A percentile compares a stretch with the other conserved stretches of the same genome.
phyloP scores from a whole-genome alignment of 2,888 invertebrate genomes.

The Andricus curvator region DNA sequence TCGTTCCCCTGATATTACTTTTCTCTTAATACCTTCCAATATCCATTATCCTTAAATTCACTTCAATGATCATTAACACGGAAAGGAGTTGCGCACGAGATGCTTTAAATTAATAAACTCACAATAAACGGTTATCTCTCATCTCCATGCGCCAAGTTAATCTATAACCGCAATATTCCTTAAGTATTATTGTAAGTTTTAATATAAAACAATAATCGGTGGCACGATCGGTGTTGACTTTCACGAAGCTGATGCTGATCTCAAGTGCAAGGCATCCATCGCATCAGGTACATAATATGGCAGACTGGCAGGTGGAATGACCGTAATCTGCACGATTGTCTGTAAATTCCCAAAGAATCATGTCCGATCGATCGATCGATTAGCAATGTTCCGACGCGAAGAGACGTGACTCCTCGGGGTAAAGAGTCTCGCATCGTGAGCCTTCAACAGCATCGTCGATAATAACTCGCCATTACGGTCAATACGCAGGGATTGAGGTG shows the following conservation, averaged over 20 bases:
- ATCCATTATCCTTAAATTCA: too few species aligned
- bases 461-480: constrained; percentile 46
- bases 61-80: too few species aligned
- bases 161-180: background rate
- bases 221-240: constrained; percentile 31
- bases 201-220: constrained; percentile 31
- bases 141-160: background rate
- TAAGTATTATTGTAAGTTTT: background rate
- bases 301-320: constrained; percentile 30
- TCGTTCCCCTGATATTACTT: too few species aligned
- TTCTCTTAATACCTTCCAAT: too few species aligned
- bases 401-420: constrained; percentile 51
- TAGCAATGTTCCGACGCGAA: constrained; percentile 53
- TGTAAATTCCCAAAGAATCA: constrained; percentile 25
- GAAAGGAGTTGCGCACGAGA: too few species aligned
- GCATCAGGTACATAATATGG: constrained; percentile 30
- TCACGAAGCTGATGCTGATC: constrained; percentile 29
- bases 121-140: background rate
- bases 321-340: constrained; percentile 29
- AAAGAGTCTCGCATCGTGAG: constrained; percentile 50
- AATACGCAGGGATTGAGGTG: constrained; percentile 51
- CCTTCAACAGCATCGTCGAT: constrained; percentile 46
- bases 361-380: constrained; percentile 49
- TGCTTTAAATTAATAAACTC: background rate
- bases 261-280: constrained; percentile 11